A percentile compares a stretch with the other conserved stretches of the same genome.
Conservation (phyloP, 2,113 vertebrate genomes). For the Rallus limicola region DNA sequence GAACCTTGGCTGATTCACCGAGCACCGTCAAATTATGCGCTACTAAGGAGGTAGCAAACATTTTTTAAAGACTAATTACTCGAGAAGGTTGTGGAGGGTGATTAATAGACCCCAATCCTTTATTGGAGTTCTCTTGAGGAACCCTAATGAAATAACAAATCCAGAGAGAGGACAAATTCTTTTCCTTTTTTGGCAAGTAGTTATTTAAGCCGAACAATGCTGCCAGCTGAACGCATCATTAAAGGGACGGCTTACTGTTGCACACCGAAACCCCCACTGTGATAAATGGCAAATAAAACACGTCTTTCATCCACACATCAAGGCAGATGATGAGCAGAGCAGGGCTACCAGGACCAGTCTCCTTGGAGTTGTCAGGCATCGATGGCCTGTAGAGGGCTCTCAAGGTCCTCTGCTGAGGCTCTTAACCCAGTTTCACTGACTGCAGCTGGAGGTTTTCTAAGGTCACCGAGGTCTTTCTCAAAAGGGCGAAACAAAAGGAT, state of each 20-base stretch:
- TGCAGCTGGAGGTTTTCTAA: constrained; percentile 83
- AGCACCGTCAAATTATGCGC: neutral
- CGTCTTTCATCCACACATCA: constrained; percentile 13
- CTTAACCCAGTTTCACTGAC: constrained; percentile 57
- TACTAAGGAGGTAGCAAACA: constrained; percentile 26
- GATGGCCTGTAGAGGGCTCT: constrained; percentile 81
- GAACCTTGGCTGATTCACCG: neutral
- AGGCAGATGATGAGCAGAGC: constrained; percentile 15
- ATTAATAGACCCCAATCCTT: constrained; percentile 65
- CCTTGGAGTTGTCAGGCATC: neutral
- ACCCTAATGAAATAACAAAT: constrained; percentile 62
- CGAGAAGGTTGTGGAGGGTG: constrained; percentile 45
- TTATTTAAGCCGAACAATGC: constrained; percentile 33
- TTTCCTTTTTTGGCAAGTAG: constrained; percentile 63
- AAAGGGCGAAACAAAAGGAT: constrained; percentile 78
- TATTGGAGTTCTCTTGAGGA: constrained; percentile 55
- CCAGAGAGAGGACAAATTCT: constrained; percentile 59
- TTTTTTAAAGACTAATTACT: constrained; percentile 60
- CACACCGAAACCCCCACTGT: constrained; percentile 17
- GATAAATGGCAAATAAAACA: constrained; percentile 64
- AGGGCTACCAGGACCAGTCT: neutral
- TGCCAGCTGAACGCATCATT: constrained; percentile 57
- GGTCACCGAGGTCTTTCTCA: constrained; percentile 86
- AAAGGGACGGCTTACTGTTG: constrained; percentile 29
- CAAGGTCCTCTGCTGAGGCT: constrained; percentile 66